Base-by-base conservation (phyloP, 2,797 vertebrate genomes). In the Chloroceryle inda region DNA sequence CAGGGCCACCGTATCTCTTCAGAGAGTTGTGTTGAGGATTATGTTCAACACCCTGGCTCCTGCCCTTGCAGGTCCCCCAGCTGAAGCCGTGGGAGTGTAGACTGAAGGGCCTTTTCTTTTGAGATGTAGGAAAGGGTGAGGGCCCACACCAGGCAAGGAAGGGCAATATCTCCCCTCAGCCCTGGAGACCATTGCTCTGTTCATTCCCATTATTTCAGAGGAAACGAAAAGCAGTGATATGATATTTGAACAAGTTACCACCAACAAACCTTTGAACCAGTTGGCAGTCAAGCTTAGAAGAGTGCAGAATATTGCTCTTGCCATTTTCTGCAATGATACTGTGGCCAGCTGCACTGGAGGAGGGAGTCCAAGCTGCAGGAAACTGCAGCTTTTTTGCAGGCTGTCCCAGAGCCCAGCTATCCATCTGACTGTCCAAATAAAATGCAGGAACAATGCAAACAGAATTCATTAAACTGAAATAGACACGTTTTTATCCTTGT, bases 361-460 rank as follows among this genome's bases (percentile, higher is more conserved):
- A 94, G 35, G 42, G 31, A 96, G 62, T 52, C 20, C 22, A 21
- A 75, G 59, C 58, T 17, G 26, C 56, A 76, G 50, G 59, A 68
- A 81, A 81, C 7, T 5, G 23, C 26, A 77, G 7, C 37, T 44
- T 45, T 69, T 61, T 61, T 1, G 3, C 76, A 92, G 42, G 73
- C 1, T 0, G 50, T 52, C 79, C 89, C 59, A 35, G 44, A 84
- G 55, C 69, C 49, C 75, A 67, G 71, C 91, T 75, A 81, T 95
- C 92, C 76, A 91, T 93, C 95, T 84, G 79, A 35, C 85, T 89
- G 79, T 68, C 68, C 73, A 94, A 89, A 96, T 73, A 94, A 96
- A 81, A 92, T 18, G 21, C 44, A 59, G 59, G 74, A 90, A 95
- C 96, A 96, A 95, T 95, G 59, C 79, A 82, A 95, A 90, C 4